phyloP scores from a whole-genome alignment of 2,888 invertebrate species.

The Callyntrura guangdongensis region DNA sequence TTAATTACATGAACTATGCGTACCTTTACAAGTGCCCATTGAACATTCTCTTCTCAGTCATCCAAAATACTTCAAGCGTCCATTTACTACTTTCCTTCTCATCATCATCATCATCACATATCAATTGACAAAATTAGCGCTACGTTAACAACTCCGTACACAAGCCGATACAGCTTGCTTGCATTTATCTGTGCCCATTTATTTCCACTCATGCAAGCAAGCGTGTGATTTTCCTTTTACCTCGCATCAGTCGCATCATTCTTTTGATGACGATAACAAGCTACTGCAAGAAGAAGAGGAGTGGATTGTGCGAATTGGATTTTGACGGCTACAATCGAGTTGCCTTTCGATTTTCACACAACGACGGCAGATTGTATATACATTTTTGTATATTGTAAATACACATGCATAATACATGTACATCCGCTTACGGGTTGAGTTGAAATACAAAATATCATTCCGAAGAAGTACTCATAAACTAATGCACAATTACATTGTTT shows the following conservation, averaged over 20 bases:
- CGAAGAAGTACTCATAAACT: not conserved
- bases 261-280: conserved; percentile 18
- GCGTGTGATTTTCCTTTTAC: conserved; percentile 36
- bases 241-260: not conserved
- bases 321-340: conserved; percentile 6
- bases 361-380: not conserved
- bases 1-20: not conserved
- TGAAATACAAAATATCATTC: not conserved
- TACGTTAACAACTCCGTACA: conserved; percentile 7
- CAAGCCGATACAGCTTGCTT: not conserved
- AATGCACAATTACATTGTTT: not conserved
- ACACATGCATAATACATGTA: not conserved
- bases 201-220: conserved; percentile 30
- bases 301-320: conserved; percentile 39
- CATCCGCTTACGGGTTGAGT: not conserved
- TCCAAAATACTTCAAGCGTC: not conserved
- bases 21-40: not conserved
- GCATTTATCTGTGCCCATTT: not conserved
- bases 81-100: conserved; percentile 36
- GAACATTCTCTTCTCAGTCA: not conserved
- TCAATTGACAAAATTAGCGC: conserved; percentile 50
- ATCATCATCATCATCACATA: not conserved
- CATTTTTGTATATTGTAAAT: not conserved
- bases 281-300: not conserved
- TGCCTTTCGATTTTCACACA: conserved; percentile 56